Evolutionary conservation across 2,888 invertebrate genomes (phyloP).

Genomic region (Empis livida): DNA sequence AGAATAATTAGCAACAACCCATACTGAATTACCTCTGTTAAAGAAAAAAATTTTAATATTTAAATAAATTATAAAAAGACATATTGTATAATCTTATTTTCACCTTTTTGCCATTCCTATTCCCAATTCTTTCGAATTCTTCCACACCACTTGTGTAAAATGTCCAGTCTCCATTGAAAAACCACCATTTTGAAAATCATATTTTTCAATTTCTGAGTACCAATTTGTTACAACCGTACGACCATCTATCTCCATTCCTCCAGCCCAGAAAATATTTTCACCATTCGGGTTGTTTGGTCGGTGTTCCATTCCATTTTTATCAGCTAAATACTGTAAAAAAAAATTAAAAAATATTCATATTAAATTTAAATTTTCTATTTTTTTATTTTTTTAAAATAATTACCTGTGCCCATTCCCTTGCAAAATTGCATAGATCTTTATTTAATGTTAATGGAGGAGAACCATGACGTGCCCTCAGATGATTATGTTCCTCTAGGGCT

Average conservation of each 20-base stretch:
- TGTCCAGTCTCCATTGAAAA: conserved; percentile 67
- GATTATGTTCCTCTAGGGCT: conserved; percentile 41
- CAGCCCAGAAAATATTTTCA: conserved; percentile 70
- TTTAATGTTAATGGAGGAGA: conserved; percentile 50
- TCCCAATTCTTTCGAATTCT: conserved; percentile 55
- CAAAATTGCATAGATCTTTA: conserved; percentile 49
- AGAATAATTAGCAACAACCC: conserved; percentile 77
- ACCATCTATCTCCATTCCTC: conserved; percentile 55
- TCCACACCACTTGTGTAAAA: conserved; percentile 75
- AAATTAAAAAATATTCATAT: background rate
- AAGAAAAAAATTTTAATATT: conserved; percentile 1
- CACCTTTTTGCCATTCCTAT: conserved; percentile 47
- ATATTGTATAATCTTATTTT: too few species aligned
- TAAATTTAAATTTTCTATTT: background rate
- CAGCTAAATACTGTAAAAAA: background rate
- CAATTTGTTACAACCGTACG: conserved; percentile 63
- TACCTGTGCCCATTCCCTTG: conserved; percentile 55
- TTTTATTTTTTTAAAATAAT: too few species aligned
- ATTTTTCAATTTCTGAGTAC: conserved; percentile 62
- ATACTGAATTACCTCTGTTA: conserved; percentile 46
- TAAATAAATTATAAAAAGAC: background rate
- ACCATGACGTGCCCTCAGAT: conserved; percentile 51
- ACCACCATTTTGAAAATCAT: conserved; percentile 44
- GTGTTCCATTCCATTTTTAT: conserved; percentile 52
- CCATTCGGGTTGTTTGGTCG: conserved; percentile 66